Evolutionary conservation across 2,888 invertebrate genomes (phyloP).

Genomic region (Melipona beecheii): DNA sequence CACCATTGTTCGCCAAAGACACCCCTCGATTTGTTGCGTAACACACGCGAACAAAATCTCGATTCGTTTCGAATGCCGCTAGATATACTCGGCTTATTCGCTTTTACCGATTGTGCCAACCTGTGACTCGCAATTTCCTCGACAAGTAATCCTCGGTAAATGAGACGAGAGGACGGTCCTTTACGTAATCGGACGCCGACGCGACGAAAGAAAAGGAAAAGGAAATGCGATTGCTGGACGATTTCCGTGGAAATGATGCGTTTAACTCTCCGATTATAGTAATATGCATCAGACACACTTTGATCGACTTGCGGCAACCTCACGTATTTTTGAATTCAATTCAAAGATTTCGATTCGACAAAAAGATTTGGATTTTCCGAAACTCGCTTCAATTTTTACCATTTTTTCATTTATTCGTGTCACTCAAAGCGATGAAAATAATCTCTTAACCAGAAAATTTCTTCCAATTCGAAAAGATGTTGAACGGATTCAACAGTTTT

Average conservation of each 20-base stretch:
- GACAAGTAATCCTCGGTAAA: too few species aligned
- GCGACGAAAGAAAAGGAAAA: neutral
- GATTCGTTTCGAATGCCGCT: constrained; percentile 19
- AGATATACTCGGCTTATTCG: constrained; percentile 47
- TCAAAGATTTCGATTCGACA: too few species aligned
- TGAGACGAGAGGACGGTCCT: neutral
- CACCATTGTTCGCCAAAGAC: constrained; percentile 66
- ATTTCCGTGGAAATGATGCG: neutral
- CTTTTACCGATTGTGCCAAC: constrained; percentile 51
- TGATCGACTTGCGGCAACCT: too few species aligned
- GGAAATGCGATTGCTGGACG: neutral
- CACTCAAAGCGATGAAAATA: too few species aligned
- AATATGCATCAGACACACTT: too few species aligned
- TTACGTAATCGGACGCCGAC: constrained; percentile 1
- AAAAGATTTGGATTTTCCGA: too few species aligned
- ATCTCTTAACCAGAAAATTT: too few species aligned
- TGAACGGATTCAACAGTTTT: too few species aligned
- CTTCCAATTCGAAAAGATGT: too few species aligned
- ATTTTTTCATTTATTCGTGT: too few species aligned
- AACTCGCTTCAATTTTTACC: too few species aligned
- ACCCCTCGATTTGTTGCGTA: constrained; percentile 60
- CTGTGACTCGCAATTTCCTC: constrained; percentile 8
- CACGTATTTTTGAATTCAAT: too few species aligned
- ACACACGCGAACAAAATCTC: constrained; percentile 40
- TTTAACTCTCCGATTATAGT: neutral